Conservation (phyloP, 2,113 vertebrate species). For the Amia ocellicauda region DNA sequence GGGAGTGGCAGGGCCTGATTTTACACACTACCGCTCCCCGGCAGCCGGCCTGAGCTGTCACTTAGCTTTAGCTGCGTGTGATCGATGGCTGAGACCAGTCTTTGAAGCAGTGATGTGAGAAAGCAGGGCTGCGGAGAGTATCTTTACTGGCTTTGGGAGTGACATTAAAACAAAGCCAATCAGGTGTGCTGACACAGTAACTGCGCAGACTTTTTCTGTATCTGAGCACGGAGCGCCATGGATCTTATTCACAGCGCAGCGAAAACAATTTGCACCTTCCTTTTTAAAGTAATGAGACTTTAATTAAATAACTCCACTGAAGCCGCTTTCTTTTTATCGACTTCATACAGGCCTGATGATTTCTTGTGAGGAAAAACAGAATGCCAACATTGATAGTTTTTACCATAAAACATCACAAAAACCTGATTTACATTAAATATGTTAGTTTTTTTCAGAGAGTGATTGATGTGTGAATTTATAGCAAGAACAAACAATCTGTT, state of each 20-base stretch:
- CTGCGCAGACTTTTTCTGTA: neutral
- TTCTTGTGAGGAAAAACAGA: constrained; percentile 20
- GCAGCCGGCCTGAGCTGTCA: neutral
- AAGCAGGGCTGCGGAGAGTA: neutral
- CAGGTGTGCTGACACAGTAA: too few species aligned
- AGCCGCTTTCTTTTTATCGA: constrained; percentile 3
- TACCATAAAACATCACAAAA: too few species aligned
- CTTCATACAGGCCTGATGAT: constrained; percentile 17
- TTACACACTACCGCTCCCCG: neutral
- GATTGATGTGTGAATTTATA: too few species aligned
- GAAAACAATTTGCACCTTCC: neutral
- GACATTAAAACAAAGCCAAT: neutral
- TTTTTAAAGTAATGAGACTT: neutral
- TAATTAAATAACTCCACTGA: constrained; percentile 14
- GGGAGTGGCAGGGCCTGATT: neutral
- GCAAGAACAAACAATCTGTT: too few species aligned
- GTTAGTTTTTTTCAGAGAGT: neutral
- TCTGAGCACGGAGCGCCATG: neutral
- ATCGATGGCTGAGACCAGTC: neutral
- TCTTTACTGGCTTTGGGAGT: neutral
- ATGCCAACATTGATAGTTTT: constrained; percentile 15
- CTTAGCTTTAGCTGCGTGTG: neutral
- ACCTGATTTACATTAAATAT: constrained; percentile 1
- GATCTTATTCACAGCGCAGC: neutral
- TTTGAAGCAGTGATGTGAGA: neutral